Percentiles rank a stretch among this genome's conserved stretches.
phyloP scores from a whole-genome alignment of 2,113 vertebrate genomes.

The Rostratula benghalensis region DNA sequence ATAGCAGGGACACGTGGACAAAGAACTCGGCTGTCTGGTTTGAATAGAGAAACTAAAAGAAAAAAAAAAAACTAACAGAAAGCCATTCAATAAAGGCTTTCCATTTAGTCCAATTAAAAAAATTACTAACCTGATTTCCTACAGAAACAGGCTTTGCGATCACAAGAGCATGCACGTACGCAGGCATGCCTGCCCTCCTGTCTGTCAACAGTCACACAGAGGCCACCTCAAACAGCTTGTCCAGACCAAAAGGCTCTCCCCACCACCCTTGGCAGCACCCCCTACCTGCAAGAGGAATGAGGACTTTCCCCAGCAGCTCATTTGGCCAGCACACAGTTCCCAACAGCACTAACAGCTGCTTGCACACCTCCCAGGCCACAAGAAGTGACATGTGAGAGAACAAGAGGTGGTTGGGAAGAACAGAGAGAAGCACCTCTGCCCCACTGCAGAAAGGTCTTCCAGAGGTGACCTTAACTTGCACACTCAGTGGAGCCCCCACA shows the following conservation, averaged over 20 bases:
- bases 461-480: background rate
- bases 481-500: background rate
- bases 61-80: background rate
- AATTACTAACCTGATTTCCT: background rate
- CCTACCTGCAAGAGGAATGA: accelerated
- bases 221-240: background rate
- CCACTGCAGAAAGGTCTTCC: background rate
- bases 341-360: background rate
- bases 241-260: background rate
- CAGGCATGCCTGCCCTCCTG: background rate
- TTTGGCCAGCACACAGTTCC: accelerated
- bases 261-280: background rate
- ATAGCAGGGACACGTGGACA: background rate
- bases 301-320: background rate
- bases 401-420: background rate
- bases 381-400: background rate
- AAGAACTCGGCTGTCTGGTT: background rate
- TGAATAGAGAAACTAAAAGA: background rate
- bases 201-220: accelerated
- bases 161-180: accelerated
- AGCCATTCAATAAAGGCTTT: background rate
- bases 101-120: background rate
- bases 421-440: background rate
- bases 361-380: background rate
- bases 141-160: background rate